phyloP scores from a whole-genome alignment of 2,888 invertebrate genomes.

The Chrysolina haemoptera region DNA sequence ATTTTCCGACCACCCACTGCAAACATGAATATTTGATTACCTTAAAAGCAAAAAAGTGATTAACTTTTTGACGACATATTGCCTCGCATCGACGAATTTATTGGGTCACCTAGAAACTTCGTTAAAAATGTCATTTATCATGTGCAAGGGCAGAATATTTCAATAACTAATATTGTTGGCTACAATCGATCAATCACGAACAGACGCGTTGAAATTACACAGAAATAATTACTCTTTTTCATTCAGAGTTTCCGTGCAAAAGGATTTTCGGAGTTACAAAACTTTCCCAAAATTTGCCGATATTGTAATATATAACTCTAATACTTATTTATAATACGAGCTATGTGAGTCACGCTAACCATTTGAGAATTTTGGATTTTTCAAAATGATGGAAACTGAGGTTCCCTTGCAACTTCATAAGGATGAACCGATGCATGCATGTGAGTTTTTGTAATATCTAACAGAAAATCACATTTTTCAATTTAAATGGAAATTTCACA shows the following conservation, averaged over 20 bases:
- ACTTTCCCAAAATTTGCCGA: no score
- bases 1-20: neutral
- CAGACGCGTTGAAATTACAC: neutral
- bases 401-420: no score
- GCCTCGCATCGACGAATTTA: neutral
- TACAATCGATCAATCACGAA: slow-evolving; percentile 35
- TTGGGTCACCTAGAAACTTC: slow-evolving; percentile 29
- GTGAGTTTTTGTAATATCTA: no score
- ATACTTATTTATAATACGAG: no score
- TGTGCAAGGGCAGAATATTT: slow-evolving; percentile 36
- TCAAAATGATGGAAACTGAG: no score
- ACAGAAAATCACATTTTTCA: no score
- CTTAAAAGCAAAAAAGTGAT: slow-evolving; percentile 9
- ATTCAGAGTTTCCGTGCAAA: neutral
- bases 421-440: no score
- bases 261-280: no score
- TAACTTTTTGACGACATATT: slow-evolving; percentile 1
- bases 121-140: slow-evolving; percentile 37
- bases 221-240: neutral
- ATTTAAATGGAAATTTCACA: no score
- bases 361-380: no score
- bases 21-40: neutral
- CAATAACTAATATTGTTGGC: slow-evolving; percentile 43
- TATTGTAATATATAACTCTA: no score
- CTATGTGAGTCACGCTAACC: no score